Evolutionary conservation across 2,113 vertebrate genomes (phyloP).

Genomic region (Cephalophus harveyi): DNA sequence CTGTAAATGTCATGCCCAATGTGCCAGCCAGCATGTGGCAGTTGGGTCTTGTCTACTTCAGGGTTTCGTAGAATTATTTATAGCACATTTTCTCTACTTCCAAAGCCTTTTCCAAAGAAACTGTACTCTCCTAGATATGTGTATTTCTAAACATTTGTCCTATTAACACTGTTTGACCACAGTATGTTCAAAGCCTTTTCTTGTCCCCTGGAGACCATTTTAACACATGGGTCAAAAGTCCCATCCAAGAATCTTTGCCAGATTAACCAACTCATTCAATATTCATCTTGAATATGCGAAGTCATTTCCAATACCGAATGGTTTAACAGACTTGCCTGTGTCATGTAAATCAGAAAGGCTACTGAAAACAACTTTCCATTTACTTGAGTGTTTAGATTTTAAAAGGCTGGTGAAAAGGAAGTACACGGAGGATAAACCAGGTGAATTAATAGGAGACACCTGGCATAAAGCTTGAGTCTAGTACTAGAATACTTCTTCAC

Average conservation of each 20-base stretch:
- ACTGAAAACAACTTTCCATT: neutral
- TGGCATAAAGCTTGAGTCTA: neutral
- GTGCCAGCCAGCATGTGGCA: slow-evolving; percentile 59
- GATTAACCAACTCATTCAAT: neutral
- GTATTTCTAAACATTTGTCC: slow-evolving; percentile 46
- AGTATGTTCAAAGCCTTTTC: neutral
- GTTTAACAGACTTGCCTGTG: neutral
- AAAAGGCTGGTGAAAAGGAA: neutral
- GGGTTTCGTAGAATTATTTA: slow-evolving; percentile 61
- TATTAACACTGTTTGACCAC: slow-evolving; percentile 25
- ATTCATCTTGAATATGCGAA: neutral
- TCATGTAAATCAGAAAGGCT: neutral
- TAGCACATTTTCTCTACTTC: slow-evolving; percentile 54
- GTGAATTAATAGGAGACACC: neutral
- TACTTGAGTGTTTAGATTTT: slow-evolving; percentile 15
- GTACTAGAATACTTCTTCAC: neutral
- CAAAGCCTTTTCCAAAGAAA: slow-evolving; percentile 53
- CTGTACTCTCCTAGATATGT: neutral
- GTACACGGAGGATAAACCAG: neutral
- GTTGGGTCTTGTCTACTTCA: slow-evolving; percentile 54
- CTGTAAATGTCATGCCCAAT: slow-evolving; percentile 64
- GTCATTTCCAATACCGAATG: slow-evolving; percentile 12
- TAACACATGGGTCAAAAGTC: slow-evolving; percentile 30
- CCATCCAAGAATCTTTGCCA: slow-evolving; percentile 1
- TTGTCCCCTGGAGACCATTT: slow-evolving; percentile 3